Evolutionary conservation across 2,888 invertebrate genomes (phyloP).

Genomic region (Rhamnusium bicolor): DNA sequence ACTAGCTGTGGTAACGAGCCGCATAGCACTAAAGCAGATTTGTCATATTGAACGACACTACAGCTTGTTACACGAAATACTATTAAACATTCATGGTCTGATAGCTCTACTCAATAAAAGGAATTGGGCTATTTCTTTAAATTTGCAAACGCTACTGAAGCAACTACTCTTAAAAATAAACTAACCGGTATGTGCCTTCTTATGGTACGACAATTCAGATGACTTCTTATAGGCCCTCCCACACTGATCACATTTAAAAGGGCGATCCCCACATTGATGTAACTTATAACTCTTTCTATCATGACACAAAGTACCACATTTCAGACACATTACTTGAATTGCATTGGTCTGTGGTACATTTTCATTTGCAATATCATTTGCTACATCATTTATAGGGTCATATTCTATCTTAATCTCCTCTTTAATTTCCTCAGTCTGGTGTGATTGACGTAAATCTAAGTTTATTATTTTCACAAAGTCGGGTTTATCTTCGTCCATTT

Average conservation of each 20-base stretch:
- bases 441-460: neutral
- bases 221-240: neutral
- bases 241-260: neutral
- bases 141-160: too few species aligned
- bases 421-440: neutral
- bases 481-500: neutral
- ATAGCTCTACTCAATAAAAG: too few species aligned
- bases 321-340: neutral
- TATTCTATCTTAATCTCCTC: neutral
- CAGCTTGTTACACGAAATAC: too few species aligned
- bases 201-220: neutral
- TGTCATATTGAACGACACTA: too few species aligned
- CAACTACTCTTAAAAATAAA: too few species aligned
- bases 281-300: neutral
- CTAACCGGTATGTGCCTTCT: slow-evolving; percentile 1
- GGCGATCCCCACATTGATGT: neutral
- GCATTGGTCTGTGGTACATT: neutral
- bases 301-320: neutral
- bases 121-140: too few species aligned
- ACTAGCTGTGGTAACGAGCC: too few species aligned
- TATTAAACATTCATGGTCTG: too few species aligned
- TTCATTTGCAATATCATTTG: neutral
- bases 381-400: neutral
- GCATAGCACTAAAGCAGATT: too few species aligned
- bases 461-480: neutral